These are phyloP conservation scores for Thalassoma bifasciatum DNA, from an alignment of 2,113 vertebrate species.

Conservation along the genomic window DNA sequence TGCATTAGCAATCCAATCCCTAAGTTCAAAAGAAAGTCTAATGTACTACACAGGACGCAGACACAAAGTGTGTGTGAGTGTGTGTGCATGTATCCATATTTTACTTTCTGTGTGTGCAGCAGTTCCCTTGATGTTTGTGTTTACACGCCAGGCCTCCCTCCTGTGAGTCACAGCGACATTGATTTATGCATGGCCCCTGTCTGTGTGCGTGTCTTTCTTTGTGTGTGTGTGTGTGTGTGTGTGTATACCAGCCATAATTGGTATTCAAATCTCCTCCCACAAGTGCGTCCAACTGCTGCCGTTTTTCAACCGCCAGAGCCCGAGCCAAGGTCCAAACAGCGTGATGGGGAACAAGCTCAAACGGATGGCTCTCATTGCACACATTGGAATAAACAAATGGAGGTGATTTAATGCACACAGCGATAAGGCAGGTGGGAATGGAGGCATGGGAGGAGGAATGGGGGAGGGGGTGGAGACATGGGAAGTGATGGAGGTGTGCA, in stretches of 20 bases:
- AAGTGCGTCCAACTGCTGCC: slow-evolving; percentile 72
- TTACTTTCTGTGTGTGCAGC: slow-evolving; percentile 44
- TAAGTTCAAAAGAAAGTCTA: slow-evolving; percentile 35
- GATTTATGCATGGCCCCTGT: slow-evolving; percentile 69
- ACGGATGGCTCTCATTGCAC: slow-evolving; percentile 75
- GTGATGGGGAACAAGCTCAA: slow-evolving; percentile 74
- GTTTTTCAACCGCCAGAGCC: slow-evolving; percentile 67
- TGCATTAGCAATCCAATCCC: slow-evolving; percentile 36
- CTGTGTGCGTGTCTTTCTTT: slow-evolving; percentile 32
- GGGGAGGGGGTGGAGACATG: slow-evolving; percentile 39
- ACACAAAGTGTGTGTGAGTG: slow-evolving; percentile 11
- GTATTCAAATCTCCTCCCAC: slow-evolving; percentile 80
- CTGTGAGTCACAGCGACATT: slow-evolving; percentile 75
- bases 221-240: slow-evolving; percentile 15
- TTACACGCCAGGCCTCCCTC: slow-evolving; percentile 64
- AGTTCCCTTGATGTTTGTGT: slow-evolving; percentile 71
- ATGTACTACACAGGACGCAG: slow-evolving; percentile 7
- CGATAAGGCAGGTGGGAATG: slow-evolving; percentile 74
- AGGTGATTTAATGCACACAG: slow-evolving; percentile 77
- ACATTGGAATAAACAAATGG: slow-evolving; percentile 80
- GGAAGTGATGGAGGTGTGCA: slow-evolving; percentile 51
- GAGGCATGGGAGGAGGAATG: slow-evolving; percentile 53
- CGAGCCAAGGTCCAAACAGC: slow-evolving; percentile 73
- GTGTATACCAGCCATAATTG: slow-evolving; percentile 71
- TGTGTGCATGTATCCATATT: slow-evolving; percentile 18